Base-by-base conservation (phyloP, 1,140 invertebrate species). In the Pantala flavescens region DNA sequence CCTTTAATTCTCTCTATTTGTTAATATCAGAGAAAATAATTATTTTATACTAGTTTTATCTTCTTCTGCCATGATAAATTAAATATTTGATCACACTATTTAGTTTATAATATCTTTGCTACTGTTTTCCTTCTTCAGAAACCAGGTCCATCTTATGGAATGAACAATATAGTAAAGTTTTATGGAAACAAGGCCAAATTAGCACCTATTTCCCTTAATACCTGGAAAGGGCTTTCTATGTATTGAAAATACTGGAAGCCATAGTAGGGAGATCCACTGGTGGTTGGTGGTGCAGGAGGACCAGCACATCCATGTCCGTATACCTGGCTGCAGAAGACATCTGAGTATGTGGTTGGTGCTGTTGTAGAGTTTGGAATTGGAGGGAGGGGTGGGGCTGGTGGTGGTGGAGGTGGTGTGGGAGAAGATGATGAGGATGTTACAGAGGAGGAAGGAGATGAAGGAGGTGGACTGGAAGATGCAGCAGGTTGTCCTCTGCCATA, bases 201-300 rank as follows among this genome's bases (percentile, higher is more conserved):
- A n/a, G n/a, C n/a, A n/a, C n/a, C n/a, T 63, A 63, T 63, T 1
- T 3, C 12, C n/a, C 49, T 21, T 63, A 16, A 5, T 21, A 63
- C 49, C 49, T 63, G 49, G 12, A 63, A 63, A 19, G 49, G 49
- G 49, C 49, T 63, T 19, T 63, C 49, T 63, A 63, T 63, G 12
- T 63, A 63, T 12, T 63, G 49, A 63, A 63, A 63, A 63, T 63
- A 63, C 49, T 63, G 49, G 49, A 63, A 63, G 49, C 49, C 49
- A 21, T 63, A 63, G n/a, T 63, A 63, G 12, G 49, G 49, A 21
- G 49, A 63, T 16, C 49, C 49, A 63, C 16, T 63, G 49, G 49
- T 12, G 12, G 49, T 14, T 19, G 49, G n/a, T 16, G 49, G 49
- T 63, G 49, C 49, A 19, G 49, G 49, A 19, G 49, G 49, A 1